phyloP scores from a whole-genome alignment of 64 coral and sea anemone species.

The Pocillopora damicornis region DNA sequence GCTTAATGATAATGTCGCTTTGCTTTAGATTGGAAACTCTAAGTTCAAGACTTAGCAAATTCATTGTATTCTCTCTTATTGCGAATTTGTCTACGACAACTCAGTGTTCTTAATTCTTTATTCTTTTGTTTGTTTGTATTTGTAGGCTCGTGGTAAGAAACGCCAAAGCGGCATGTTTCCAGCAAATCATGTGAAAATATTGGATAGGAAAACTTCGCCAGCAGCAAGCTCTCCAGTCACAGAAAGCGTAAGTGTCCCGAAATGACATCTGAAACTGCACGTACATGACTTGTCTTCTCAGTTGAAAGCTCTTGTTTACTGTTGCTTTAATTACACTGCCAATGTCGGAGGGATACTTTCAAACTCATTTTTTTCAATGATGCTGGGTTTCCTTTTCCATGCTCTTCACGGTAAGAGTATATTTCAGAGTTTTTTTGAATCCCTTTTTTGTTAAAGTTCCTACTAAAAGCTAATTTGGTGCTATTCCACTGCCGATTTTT shows the following conservation, averaged over 20 bases:
- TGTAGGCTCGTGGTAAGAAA: conserved; percentile 97
- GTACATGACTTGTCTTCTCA: no score
- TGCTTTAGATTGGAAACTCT: no score
- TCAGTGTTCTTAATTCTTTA: background rate
- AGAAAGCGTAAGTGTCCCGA: conserved; percentile 16
- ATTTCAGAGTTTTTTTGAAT: no score
- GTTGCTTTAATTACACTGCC: no score
- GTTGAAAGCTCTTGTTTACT: no score
- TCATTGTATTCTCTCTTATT: no score
- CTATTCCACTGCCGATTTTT: background rate
- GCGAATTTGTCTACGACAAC: no score
- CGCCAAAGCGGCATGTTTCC: conserved; percentile 92
- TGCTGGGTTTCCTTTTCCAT: background rate
- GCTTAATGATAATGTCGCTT: no score
- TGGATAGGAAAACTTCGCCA: conserved; percentile 59
- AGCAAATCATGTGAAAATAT: conserved; percentile 86
- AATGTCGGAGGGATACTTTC: background rate
- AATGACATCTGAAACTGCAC: no score
- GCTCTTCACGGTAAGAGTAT: no score
- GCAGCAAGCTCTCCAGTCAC: background rate
- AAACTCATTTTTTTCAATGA: background rate
- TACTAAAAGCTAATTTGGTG: background rate
- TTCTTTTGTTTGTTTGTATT: background rate
- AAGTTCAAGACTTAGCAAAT: no score
- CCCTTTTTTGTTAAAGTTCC: background rate